Conservation (phyloP, 37 sponge, comb jelly and placozoan genomes). For the Cliona cf. orientalis region DNA sequence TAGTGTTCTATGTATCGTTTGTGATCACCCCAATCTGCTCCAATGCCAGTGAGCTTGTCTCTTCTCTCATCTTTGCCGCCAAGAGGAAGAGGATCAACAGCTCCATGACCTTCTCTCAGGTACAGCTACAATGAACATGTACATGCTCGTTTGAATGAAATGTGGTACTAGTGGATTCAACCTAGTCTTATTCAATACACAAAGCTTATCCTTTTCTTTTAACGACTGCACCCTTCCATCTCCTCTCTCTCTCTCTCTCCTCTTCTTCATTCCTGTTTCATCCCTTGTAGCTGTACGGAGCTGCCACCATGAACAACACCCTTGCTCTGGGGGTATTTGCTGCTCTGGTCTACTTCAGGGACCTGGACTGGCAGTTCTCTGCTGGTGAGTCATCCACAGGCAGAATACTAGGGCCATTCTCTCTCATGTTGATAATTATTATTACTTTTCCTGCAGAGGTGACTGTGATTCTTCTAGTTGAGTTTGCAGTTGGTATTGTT, state of each 20-base stretch:
- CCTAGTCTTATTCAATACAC: not conserved
- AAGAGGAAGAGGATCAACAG: conserved; percentile 79
- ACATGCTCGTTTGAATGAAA: not conserved
- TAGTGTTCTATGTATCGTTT: conserved; percentile 93
- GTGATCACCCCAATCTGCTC: conserved; percentile 93
- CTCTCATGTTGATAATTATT: not conserved
- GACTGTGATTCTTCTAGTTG: conserved; percentile 81
- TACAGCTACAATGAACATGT: conserved; percentile 3
- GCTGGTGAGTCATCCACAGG: conserved; percentile 86
- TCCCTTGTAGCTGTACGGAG: conserved; percentile 81
- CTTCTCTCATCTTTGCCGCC: conserved; percentile 92
- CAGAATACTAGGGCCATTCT: not conserved
- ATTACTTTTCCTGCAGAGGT: conserved; percentile 63
- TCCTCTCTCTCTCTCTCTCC: not conserved
- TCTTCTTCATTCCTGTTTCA: not conserved
- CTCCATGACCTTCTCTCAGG: conserved; percentile 93
- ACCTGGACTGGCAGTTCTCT: conserved; percentile 86
- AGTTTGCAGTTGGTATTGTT: conserved; percentile 73
- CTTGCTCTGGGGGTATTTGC: conserved; percentile 89
- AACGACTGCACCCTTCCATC: not conserved
- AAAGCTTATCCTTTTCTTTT: not conserved
- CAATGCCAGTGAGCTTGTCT: conserved; percentile 92
- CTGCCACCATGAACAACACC: conserved; percentile 97
- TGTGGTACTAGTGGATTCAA: not conserved
- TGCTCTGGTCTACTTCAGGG: conserved; percentile 74